Evolutionary conservation across 2,888 invertebrate species (phyloP), one percentile per base, ranked within the genome.

Genomic region (Oscheius myriophilus): DNA sequence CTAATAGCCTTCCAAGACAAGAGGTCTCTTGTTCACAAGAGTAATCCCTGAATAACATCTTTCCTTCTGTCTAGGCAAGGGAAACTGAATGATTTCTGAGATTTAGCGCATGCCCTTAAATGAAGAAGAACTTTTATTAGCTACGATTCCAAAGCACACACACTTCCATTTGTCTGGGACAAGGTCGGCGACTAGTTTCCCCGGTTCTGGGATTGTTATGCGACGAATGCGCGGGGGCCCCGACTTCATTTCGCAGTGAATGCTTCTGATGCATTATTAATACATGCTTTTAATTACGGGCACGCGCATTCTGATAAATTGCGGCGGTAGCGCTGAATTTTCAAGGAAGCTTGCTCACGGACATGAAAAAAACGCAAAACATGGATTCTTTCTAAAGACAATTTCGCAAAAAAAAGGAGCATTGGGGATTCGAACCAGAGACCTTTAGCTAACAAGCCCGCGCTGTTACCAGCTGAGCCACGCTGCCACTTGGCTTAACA

Each of bases 291-390:
- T 58, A 58, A 58, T 58, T 58, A 58, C 25, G 23, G 21, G 3
- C 43, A 23, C 42, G 23, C 58, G 21, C 41, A 43, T 58, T 58
- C 58, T 58, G 58, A 58, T 58, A 58, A 58, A 58, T 58, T 58
- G 58, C 43, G 16, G 58, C 43, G 58, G 58, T 58, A 58, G 58
- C 43, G 42, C 18, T 23, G 58, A 41, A 58, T 58, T 25, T 42
- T 42, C 12, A 21, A 58, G 21, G 18, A 18, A 49, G 49, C 9
- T 49, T 49, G 49, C 16, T 11, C 11, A 46, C n/a, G 18, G 16
- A n/a, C 16, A 46, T 46, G 49, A 33, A 9, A 33, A 33, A 33
- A 33, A 33, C 33, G 9, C n/a, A 33, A 33, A 33, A 33, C 33
- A 33, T 3, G 9, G 33, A n/a, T n/a, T n/a, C 33, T 33, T 33